phyloP scores from a whole-genome alignment of 2,113 vertebrate genomes.

The Terrapene triunguis region DNA sequence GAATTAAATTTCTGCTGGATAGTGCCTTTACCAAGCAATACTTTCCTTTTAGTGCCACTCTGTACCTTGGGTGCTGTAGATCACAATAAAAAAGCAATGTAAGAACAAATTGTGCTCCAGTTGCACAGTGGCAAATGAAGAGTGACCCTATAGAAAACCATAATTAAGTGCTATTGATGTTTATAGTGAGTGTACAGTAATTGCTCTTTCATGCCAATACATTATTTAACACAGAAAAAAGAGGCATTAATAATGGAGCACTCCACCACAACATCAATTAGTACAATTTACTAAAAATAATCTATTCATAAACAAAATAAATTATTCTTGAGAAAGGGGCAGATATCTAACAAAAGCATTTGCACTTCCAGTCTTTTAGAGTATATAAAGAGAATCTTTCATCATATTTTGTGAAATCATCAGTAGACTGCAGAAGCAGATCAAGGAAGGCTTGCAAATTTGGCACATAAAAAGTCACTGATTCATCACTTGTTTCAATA shows the following conservation, averaged over 20 bases:
- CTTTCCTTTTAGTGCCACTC: not conserved
- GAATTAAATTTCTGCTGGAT: not conserved
- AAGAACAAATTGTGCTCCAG: not conserved
- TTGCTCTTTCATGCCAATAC: not conserved
- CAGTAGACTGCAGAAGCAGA: not conserved
- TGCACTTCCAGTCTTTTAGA: not conserved
- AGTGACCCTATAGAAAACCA: not conserved
- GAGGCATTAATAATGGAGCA: not conserved
- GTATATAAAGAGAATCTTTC: not conserved
- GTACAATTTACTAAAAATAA: not conserved
- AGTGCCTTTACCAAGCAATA: not conserved
- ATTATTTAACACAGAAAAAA: not conserved
- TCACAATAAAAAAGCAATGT: not conserved
- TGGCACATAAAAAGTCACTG: not conserved
- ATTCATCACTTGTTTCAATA: not conserved
- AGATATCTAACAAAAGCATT: not conserved
- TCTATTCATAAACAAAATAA: not conserved
- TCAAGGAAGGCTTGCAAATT: not conserved
- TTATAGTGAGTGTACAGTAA: not conserved
- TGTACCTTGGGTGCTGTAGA: not conserved
- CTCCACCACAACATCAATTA: not conserved
- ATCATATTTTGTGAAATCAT: not conserved
- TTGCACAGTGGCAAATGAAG: not conserved
- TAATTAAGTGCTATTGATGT: not conserved
- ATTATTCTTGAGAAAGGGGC: not conserved